Conservation (phyloP, 2,888 invertebrate genomes). For the Lepidocyrtinus sp. region DNA sequence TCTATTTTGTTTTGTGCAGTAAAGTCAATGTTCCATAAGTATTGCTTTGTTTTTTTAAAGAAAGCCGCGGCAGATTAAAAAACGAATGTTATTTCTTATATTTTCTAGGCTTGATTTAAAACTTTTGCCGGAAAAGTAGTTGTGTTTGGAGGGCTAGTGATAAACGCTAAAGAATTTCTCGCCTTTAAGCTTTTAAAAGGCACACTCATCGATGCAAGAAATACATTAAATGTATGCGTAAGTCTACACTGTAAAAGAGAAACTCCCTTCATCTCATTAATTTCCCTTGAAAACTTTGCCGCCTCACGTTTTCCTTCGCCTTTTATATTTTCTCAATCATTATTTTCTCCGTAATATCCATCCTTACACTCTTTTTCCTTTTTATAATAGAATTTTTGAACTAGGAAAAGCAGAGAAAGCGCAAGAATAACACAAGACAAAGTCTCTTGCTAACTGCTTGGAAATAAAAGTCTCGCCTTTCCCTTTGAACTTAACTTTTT, state of each 20-base stretch:
- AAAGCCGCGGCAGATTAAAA: constrained; percentile 41
- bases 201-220: neutral
- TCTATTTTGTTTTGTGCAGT: no score
- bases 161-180: constrained; percentile 25
- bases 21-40: neutral
- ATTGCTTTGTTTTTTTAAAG: neutral
- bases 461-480: constrained; percentile 60
- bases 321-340: constrained; percentile 52
- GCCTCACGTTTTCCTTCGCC: constrained; percentile 63
- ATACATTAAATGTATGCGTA: neutral
- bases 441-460: constrained; percentile 49
- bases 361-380: constrained; percentile 10
- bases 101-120: constrained; percentile 10
- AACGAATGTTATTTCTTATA: constrained; percentile 54
- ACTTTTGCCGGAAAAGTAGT: constrained; percentile 6
- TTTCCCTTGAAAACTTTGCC: constrained; percentile 64
- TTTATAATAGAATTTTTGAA: neutral
- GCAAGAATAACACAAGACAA: constrained; percentile 36
- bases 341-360: constrained; percentile 26
- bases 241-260: constrained; percentile 40
- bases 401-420: neutral
- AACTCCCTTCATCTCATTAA: constrained; percentile 67
- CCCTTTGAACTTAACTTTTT: constrained; percentile 48
- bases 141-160: neutral
- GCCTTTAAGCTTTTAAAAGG: constrained; percentile 34